Conservation (phyloP, 2,113 vertebrate species). For the Syngnathus floridae region DNA sequence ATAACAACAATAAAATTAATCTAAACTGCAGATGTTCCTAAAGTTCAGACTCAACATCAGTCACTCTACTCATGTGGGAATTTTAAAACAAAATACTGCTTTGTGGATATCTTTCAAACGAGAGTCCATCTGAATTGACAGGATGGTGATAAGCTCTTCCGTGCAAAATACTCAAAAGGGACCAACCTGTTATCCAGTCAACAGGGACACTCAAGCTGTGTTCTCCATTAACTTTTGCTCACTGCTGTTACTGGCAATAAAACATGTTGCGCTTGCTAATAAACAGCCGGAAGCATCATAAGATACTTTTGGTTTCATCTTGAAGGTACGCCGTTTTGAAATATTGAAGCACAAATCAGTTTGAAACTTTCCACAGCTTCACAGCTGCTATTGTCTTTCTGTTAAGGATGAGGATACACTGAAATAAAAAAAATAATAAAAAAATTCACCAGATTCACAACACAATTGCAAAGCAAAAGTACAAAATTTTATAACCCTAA, state of each 20-base stretch:
- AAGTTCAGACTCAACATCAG: conserved; percentile 47
- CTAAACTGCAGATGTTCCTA: conserved; percentile 54
- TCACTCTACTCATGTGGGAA: conserved; percentile 36
- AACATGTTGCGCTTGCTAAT: conserved; percentile 9
- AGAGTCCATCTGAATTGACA: conserved; percentile 41
- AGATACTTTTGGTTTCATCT: not conserved
- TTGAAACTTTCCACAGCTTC: conserved; percentile 59
- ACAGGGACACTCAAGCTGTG: conserved; percentile 34
- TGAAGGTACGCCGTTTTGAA: not conserved
- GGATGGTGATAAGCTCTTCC: conserved; percentile 44
- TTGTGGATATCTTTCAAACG: conserved; percentile 34
- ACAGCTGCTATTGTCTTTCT: conserved; percentile 49
- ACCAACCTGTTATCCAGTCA: conserved; percentile 36
- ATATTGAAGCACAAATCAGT: not conserved
- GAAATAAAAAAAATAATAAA: too few species aligned
- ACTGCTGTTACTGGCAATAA: conserved; percentile 48
- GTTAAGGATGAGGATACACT: conserved; percentile 28
- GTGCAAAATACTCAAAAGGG: conserved; percentile 40
- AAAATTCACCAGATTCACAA: too few species aligned
- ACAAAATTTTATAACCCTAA: too few species aligned
- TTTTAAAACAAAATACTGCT: conserved; percentile 31
- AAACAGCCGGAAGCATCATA: not conserved
- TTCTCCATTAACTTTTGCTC: conserved; percentile 52
- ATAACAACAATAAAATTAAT: conserved; percentile 13
- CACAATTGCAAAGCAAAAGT: too few species aligned